These are phyloP conservation scores for Peucedramus taeniatus DNA, from an alignment of 2,113 vertebrate genomes.

Conservation along the genomic window DNA sequence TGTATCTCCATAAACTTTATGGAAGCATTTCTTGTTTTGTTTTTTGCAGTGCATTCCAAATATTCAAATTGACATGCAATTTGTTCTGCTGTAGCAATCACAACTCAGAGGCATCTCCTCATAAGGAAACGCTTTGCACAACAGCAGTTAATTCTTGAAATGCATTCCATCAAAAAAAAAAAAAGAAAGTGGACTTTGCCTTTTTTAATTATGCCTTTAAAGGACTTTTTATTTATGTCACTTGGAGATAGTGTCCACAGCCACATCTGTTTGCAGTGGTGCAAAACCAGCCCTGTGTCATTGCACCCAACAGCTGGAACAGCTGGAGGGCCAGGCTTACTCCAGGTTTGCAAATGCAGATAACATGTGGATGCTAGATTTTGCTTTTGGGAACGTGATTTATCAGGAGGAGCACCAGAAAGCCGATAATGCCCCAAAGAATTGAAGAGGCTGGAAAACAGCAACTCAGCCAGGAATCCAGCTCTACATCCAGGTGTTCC, in stretches of 20 bases:
- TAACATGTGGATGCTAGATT: not conserved
- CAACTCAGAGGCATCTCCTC: slow-evolving; percentile 30
- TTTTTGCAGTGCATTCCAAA: not conserved
- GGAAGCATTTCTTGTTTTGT: not conserved
- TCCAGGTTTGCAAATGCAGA: not conserved
- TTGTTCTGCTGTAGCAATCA: not conserved
- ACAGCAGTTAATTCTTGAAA: not conserved
- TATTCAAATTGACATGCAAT: not conserved
- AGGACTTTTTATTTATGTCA: not conserved
- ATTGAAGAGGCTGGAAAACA: not conserved
- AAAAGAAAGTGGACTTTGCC: not conserved
- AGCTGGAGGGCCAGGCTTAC: not conserved
- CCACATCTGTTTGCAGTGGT: not conserved
- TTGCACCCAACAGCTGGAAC: not conserved
- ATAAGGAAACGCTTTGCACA: not conserved
- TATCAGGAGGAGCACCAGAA: not conserved
- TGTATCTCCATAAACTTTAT: not conserved
- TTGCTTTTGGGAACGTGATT: not conserved
- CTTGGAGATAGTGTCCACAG: accelerated
- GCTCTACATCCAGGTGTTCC: slow-evolving; percentile 16
- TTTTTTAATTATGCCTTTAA: not conserved
- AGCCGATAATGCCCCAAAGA: not conserved
- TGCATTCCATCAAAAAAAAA: not conserved
- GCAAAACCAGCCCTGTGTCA: not conserved
- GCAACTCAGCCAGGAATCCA: not conserved